These are phyloP conservation scores for Elephantulus edwardii DNA, from an alignment of 2,113 vertebrate species.

Conservation along the genomic window DNA sequence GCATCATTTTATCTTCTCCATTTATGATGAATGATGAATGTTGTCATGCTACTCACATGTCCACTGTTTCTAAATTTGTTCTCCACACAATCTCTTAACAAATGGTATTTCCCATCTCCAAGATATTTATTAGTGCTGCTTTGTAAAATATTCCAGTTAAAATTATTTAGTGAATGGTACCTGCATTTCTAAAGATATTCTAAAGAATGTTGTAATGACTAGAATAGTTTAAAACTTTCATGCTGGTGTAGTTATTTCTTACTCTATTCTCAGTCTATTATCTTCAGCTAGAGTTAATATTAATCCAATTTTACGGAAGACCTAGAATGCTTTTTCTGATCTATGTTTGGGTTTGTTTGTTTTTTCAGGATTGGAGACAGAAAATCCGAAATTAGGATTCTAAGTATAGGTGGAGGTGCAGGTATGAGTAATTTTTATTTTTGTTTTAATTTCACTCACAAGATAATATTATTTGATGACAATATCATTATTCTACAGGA, in stretches of 20 bases:
- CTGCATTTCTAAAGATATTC: background rate
- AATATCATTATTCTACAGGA: background rate
- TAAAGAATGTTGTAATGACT: background rate
- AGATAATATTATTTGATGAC: background rate
- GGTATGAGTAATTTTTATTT: constrained; percentile 81
- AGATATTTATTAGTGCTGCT: background rate
- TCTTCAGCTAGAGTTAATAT: constrained; percentile 21
- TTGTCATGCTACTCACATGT: background rate
- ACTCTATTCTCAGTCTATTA: background rate
- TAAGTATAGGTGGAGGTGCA: constrained; percentile 90
- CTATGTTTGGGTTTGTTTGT: constrained; percentile 27
- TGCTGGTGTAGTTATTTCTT: background rate
- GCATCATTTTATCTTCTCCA: background rate
- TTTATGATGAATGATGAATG: background rate
- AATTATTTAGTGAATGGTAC: background rate
- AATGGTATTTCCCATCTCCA: background rate
- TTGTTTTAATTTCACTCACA: background rate
- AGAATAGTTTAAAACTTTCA: background rate
- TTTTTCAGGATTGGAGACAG: constrained; percentile 85
- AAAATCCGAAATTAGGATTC: constrained; percentile 87
- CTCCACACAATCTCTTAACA: constrained; percentile 3
- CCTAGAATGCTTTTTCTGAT: constrained; percentile 56
- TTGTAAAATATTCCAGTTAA: constrained; percentile 32
- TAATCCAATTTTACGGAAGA: constrained; percentile 40
- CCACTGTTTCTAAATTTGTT: background rate